Conservation (phyloP, 2,888 invertebrate genomes). For the Noctuana brunneofusca region DNA sequence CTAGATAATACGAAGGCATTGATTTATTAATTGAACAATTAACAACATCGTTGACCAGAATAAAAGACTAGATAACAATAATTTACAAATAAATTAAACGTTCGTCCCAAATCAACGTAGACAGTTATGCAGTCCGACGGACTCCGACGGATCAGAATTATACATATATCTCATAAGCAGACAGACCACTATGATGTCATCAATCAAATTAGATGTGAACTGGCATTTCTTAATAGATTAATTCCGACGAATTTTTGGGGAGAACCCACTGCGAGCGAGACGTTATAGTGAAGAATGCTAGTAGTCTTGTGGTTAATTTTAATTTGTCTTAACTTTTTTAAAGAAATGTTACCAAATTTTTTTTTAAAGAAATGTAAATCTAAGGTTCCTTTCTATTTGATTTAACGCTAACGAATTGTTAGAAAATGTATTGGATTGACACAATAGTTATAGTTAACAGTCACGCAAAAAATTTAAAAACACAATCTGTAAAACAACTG, state of each 20-base stretch:
- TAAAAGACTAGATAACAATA: neutral
- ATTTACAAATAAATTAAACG: neutral
- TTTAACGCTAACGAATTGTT: too few species aligned
- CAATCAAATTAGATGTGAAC: slow-evolving; percentile 11
- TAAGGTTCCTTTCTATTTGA: too few species aligned
- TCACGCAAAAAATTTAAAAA: too few species aligned
- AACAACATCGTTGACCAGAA: neutral
- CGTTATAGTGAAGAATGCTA: too few species aligned
- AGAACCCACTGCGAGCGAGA: neutral
- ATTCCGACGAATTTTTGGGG: neutral
- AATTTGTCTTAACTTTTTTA: too few species aligned
- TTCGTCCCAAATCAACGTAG: neutral
- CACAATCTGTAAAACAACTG: too few species aligned
- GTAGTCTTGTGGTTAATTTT: too few species aligned
- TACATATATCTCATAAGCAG: neutral
- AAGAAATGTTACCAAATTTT: too few species aligned
- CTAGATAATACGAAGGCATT: neutral
- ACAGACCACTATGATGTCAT: slow-evolving; percentile 6
- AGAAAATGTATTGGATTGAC: too few species aligned
- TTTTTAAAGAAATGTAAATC: too few species aligned
- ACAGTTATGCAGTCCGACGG: neutral
- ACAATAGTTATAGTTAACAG: too few species aligned
- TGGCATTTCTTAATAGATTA: slow-evolving; percentile 2
- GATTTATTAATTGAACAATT: neutral
- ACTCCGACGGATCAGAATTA: neutral